Evolutionary conservation across 2,888 invertebrate genomes (phyloP).

Genomic region (Xestobium rufovillosum): DNA sequence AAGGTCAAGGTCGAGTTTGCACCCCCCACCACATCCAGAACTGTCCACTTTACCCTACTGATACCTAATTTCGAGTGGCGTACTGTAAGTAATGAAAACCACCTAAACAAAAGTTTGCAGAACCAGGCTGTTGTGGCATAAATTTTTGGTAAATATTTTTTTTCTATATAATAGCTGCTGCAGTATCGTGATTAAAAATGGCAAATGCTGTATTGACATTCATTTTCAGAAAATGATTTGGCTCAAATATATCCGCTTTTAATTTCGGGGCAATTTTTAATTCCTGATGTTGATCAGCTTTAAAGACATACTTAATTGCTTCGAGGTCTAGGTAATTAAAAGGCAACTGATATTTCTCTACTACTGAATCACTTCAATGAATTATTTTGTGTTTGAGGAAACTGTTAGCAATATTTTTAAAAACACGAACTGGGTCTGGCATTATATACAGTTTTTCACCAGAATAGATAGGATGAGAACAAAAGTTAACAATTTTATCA

Average conservation of each 20-base stretch:
- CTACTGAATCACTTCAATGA: slow-evolving; percentile 4
- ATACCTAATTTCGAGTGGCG: too few relatives aligned
- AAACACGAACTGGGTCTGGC: slow-evolving; percentile 15
- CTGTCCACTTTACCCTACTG: too few relatives aligned
- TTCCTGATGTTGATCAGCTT: slow-evolving; percentile 8
- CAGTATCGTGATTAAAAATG: slow-evolving; percentile 10
- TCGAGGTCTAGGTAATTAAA: slow-evolving; percentile 5
- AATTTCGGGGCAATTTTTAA: slow-evolving; percentile 14
- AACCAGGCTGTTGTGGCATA: too few relatives aligned
- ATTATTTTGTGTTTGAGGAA: slow-evolving; percentile 6
- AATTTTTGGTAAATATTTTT: too few relatives aligned
- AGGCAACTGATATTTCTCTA: slow-evolving; percentile 10
- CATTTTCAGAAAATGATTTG: slow-evolving; percentile 16
- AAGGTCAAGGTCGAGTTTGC: too few relatives aligned
- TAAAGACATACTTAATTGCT: slow-evolving; percentile 6
- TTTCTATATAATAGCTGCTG: slow-evolving; percentile 14
- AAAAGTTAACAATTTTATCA: slow-evolving; percentile 6
- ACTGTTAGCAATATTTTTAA: slow-evolving; percentile 15
- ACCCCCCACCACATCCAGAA: too few relatives aligned
- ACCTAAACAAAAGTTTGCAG: too few relatives aligned
- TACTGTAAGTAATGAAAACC: too few relatives aligned
- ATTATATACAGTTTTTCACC: slow-evolving; percentile 12
- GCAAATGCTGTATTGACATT: slow-evolving; percentile 11
- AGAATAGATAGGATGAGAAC: slow-evolving; percentile 3
- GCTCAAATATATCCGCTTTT: slow-evolving; percentile 10